Conservation (phyloP, 2,113 vertebrate genomes). For the Grammomys dolichurus region DNA sequence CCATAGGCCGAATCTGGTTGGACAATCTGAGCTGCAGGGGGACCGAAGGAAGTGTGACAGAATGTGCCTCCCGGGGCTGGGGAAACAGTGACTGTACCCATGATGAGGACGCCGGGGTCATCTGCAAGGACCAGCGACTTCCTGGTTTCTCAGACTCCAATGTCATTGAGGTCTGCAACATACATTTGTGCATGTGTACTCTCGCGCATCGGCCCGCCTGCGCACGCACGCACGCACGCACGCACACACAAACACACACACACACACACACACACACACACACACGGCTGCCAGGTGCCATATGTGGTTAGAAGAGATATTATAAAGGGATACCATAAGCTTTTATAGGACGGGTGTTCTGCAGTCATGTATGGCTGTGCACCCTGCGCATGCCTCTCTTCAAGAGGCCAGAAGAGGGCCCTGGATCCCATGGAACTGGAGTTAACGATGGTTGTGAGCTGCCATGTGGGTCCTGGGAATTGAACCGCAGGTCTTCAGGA, state of each 20-base stretch:
- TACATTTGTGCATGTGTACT: not conserved
- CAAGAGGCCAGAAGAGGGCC: not conserved
- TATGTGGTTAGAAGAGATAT: not conserved
- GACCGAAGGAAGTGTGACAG: conserved; percentile 90
- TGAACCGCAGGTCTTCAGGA: not conserved
- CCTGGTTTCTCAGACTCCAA: conserved; percentile 95
- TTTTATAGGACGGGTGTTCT: not conserved
- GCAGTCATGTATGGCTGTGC: not conserved
- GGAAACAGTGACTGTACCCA: conserved; percentile 98
- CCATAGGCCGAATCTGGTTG: conserved; percentile 96
- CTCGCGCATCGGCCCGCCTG: no score
- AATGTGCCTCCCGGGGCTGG: conserved; percentile 96
- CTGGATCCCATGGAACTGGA: not conserved
- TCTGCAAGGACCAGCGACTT: conserved; percentile 96
- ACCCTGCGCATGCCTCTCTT: not conserved
- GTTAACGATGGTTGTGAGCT: not conserved
- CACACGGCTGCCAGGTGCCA: not conserved
- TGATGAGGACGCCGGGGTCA: conserved; percentile 95
- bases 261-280: not conserved
- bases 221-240: no score
- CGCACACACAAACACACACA: no score
- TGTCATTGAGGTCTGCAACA: conserved; percentile 92
- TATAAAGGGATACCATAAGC: not conserved
- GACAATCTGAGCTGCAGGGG: conserved; percentile 95
- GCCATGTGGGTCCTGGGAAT: not conserved